Base-by-base conservation (phyloP, 2,113 vertebrate genomes). In the Sinocyclocheilus maitianheensis region DNA sequence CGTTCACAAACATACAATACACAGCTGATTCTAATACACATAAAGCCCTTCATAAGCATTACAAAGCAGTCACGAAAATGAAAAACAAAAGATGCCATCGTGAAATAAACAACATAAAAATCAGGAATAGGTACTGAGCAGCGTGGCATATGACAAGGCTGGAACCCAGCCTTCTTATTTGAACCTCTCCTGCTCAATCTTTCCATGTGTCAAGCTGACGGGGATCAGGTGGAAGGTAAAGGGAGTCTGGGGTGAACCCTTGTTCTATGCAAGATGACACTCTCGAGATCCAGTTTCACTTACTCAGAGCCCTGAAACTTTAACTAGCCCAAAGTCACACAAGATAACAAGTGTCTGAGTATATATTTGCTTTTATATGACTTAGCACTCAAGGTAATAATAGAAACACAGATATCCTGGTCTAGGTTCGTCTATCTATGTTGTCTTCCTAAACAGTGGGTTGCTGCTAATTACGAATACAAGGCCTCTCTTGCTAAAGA, bases 191-290 rank as follows among this genome's bases (percentile, higher is more conserved):
- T 83, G 81, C 71, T 67, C 71, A 85, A 46, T 79, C 55, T 90
- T 88, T 90, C 85, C 83, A 83, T 74, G 65, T 71, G 84, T 55
- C 79, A 43, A 77, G 62, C 30, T 62, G 77, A 79, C 51, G 60
- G 55, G 65, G 86, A 85, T 83, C 77, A 82, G 84, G 77, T 86
- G 62, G 76, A 85, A 87, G 65, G 71, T 87, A 76, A 74, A 69
- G 79, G 65, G 84, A 65, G 48, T 86, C 65, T 67, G 79, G 63
- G 51, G 81, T 37, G 69, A 89, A 83, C 85, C 81, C 74, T 84
- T 88, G 79, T 84, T 87, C 86, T 87, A 87, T 40, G 88, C 81
- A 90, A 89, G 85, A 77, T 85, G 86, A 91, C 82, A 88, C 87
- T 76, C 34, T 81, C 37, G 34, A 30, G 86, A 80, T 88, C 83